Percentiles rank a stretch among this genome's conserved stretches.
Conservation (phyloP, 2,888 invertebrate genomes). For the Brenthis daphne region DNA sequence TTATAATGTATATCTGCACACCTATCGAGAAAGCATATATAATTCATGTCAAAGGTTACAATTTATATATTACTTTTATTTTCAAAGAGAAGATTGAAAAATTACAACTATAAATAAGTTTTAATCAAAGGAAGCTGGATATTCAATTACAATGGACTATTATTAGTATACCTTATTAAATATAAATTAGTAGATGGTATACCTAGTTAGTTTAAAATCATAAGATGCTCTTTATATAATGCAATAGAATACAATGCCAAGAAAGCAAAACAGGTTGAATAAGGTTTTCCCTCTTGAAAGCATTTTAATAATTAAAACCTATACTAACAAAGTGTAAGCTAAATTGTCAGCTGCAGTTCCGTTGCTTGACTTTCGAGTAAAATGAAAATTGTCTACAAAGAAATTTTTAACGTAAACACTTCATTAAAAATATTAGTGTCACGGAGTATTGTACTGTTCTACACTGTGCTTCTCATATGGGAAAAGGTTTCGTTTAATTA, state of each 20-base stretch:
- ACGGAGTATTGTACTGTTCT: conserved; percentile 12
- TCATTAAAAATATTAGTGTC: conserved; percentile 24
- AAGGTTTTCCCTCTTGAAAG: conserved; percentile 19
- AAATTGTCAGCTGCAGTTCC: conserved; percentile 23
- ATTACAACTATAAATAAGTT: too few relatives aligned
- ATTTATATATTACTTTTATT: too few relatives aligned
- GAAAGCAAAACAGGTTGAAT: conserved; percentile 10
- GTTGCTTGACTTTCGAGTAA: conserved; percentile 14
- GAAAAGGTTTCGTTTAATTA: neutral
- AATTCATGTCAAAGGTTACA: too few relatives aligned
- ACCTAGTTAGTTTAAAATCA: conserved; percentile 1
- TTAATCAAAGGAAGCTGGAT: too few relatives aligned
- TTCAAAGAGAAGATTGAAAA: too few relatives aligned
- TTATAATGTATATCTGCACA: too few relatives aligned
- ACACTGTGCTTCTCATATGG: conserved; percentile 9
- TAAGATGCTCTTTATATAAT: neutral
- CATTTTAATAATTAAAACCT: conserved; percentile 30
- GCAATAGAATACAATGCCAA: conserved; percentile 12
- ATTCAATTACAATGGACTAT: conserved; percentile 2
- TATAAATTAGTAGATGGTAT: conserved; percentile 1
- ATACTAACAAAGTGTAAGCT: conserved; percentile 24
- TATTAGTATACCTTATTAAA: neutral
- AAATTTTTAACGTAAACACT: conserved; percentile 24
- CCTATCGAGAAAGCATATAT: too few relatives aligned
- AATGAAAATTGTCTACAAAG: conserved; percentile 25